These are phyloP conservation scores for Unio delphinus DNA, from an alignment of 2,888 invertebrate species.

Conservation along the genomic window DNA sequence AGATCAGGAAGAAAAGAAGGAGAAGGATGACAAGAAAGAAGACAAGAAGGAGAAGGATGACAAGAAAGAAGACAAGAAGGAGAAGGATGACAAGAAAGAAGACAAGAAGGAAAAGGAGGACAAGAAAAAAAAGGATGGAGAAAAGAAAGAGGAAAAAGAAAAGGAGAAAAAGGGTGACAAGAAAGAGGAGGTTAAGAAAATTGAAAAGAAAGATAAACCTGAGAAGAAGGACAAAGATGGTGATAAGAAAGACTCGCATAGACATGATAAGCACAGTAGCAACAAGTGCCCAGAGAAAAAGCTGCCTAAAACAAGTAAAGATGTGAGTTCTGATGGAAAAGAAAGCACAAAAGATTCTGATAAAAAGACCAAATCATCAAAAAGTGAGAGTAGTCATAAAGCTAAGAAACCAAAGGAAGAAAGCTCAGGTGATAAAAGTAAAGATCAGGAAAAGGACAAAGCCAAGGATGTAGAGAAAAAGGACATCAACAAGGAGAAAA, in stretches of 20 bases:
- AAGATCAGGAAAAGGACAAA: slow-evolving; percentile 23
- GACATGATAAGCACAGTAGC: slow-evolving; percentile 23
- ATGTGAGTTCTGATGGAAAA: slow-evolving; percentile 13
- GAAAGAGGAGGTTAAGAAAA: slow-evolving; percentile 29
- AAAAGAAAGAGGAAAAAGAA: slow-evolving; percentile 27
- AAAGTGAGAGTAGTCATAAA: slow-evolving; percentile 32
- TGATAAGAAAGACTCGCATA: slow-evolving; percentile 35
- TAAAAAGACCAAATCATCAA: slow-evolving; percentile 17
- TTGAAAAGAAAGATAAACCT: slow-evolving; percentile 34
- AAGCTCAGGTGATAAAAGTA: slow-evolving; percentile 7
- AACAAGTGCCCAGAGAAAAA: slow-evolving; percentile 23
- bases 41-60: slow-evolving; percentile 18
- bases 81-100: slow-evolving; percentile 31
- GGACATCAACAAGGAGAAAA: slow-evolving; percentile 48
- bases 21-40: slow-evolving; percentile 27
- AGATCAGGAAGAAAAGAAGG: slow-evolving; percentile 44
- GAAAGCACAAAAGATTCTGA: slow-evolving; percentile 9
- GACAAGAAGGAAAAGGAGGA: slow-evolving; percentile 18
- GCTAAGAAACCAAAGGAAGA: slow-evolving; percentile 28
- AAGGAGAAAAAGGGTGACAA: slow-evolving; percentile 23
- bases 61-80: slow-evolving; percentile 18
- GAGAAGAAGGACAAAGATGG: slow-evolving; percentile 20
- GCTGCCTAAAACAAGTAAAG: slow-evolving; percentile 5
- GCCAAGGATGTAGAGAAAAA: slow-evolving; percentile 58
- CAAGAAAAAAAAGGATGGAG: slow-evolving; percentile 24